These are phyloP conservation scores for Onychostruthus taczanowskii DNA, from an alignment of 2,113 vertebrate species.

Conservation along the genomic window DNA sequence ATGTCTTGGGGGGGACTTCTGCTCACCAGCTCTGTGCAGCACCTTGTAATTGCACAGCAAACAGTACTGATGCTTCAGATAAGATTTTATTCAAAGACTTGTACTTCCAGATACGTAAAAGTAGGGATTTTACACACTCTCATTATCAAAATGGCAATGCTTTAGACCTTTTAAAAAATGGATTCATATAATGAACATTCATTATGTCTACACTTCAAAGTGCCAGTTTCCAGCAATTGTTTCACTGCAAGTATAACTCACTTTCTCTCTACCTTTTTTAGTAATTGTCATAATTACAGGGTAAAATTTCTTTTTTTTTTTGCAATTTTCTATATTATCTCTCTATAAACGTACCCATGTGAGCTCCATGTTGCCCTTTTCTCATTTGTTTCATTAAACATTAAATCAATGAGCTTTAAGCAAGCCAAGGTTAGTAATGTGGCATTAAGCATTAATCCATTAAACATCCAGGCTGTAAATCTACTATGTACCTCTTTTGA, in stretches of 20 bases:
- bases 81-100: not conserved
- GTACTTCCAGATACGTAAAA: not conserved
- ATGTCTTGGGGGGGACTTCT: not conserved
- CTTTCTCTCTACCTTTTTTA: not conserved
- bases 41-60: not conserved
- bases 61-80: not conserved
- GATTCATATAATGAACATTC: not conserved
- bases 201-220: not conserved
- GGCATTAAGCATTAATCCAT: slow-evolving; percentile 26
- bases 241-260: not conserved
- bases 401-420: slow-evolving; percentile 30
- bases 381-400: slow-evolving; percentile 3
- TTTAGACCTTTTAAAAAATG: not conserved
- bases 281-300: not conserved
- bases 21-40: not conserved
- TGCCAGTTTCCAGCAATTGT: not conserved
- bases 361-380: not conserved
- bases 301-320: not conserved
- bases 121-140: not conserved
- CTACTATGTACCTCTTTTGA: not conserved
- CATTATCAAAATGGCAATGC: not conserved
- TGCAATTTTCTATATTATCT: not conserved
- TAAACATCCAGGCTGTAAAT: slow-evolving; percentile 10
- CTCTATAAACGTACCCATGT: not conserved
- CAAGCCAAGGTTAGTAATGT: not conserved